Conservation (phyloP, 2,797 vertebrate species). For the Echiichthys vipera region DNA sequence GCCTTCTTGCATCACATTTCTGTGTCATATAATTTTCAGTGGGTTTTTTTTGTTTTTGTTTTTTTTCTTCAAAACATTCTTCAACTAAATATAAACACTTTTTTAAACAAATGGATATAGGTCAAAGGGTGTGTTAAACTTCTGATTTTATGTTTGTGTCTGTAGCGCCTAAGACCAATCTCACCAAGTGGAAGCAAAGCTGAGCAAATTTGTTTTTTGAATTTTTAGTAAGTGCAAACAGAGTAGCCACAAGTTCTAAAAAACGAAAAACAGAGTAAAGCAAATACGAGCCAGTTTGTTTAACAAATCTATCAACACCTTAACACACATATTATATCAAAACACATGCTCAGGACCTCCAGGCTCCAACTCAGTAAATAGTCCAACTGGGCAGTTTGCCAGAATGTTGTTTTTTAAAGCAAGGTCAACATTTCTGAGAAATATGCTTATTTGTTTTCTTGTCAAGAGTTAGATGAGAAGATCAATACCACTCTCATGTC, state of each 20-base stretch:
- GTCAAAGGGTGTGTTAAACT: background rate
- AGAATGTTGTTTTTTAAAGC: background rate
- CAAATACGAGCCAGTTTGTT: background rate
- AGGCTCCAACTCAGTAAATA: background rate
- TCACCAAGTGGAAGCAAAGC: background rate
- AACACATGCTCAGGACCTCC: background rate
- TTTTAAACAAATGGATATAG: background rate
- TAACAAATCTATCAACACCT: background rate
- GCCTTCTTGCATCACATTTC: slow-evolving; percentile 29
- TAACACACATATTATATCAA: no score
- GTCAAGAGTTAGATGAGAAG: background rate
- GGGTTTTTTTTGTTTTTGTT: no score
- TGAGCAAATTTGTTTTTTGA: background rate
- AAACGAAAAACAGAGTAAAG: background rate
- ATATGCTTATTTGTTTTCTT: no score
- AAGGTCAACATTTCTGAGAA: no score
- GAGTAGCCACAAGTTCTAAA: background rate
- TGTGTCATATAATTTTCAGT: background rate
- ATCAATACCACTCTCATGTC: background rate
- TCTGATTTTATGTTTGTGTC: background rate
- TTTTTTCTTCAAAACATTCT: background rate
- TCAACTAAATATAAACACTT: background rate
- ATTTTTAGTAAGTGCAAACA: background rate
- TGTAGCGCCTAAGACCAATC: background rate
- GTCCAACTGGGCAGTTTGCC: background rate